Evolutionary conservation across 2,888 invertebrate genomes (phyloP), one percentile per base, ranked within the genome.

Genomic region (Dione vanillae): DNA sequence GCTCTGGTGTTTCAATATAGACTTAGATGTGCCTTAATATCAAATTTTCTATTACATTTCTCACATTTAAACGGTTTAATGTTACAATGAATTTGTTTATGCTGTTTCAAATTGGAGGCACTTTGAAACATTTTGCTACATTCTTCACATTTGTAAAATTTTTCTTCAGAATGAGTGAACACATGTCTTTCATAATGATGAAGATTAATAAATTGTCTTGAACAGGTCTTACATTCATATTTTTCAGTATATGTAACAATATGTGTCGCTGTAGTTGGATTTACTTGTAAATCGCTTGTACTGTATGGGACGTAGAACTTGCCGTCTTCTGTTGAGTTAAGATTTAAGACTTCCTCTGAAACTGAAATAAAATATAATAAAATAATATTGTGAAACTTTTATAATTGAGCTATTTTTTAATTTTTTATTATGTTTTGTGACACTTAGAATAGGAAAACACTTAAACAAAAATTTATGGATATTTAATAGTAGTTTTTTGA

Each of bases 141-240:
- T 0, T 74, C 69, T 0, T 80, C 76, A 56, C 88, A 88, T 0
- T 76, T 69, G 16, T 74, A 83, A 0, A 66, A 14, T 3, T 76
- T 75, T 0, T 80, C 73, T 0, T 56, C 56, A 0, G 75, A 68
- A 40, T 88, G 86, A 0, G 73, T 66, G 2, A 69, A 40, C 0
- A 77, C 20, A 40, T 79, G 79, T 27, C 70, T 74, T 16, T 76
- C 70, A 16, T 76, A 75, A 9, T 77, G 74, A 0, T 27, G 66
- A 8, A 72, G 56, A 35, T 75, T 75, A 10, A 73, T 59, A 49
- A 90, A 90, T 19, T 80, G 78, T 20, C 85, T 84, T 6, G 84
- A 80, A 37, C 90, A 91, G 0, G 89, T 78, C 11, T 83, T 82
- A 41, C 90, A 91, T 0, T 84, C 83, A 0, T 88, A 69, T 41